A percentile compares a stretch with the other conserved stretches of the same genome.
phyloP scores from a whole-genome alignment of 2,113 vertebrate genomes.

The Heterotilapia buettikoferi region DNA sequence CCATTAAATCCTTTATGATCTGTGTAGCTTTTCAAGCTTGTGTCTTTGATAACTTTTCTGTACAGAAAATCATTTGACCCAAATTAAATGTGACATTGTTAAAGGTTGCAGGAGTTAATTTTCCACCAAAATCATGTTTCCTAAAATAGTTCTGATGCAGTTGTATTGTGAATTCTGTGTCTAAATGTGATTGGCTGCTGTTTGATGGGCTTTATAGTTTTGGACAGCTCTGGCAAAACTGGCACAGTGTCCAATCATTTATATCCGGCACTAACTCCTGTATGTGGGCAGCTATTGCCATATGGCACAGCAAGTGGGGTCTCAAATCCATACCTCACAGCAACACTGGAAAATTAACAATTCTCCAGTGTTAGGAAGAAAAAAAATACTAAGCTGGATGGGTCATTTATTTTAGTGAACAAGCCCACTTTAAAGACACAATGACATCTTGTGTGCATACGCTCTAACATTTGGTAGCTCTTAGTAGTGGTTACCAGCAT shows the following conservation, averaged over 20 bases:
- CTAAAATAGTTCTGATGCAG: slow-evolving; percentile 36
- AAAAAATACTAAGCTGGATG: background rate
- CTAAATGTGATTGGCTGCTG: slow-evolving; percentile 10
- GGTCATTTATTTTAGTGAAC: background rate
- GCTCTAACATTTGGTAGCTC: slow-evolving; percentile 52
- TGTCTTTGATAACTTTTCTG: background rate
- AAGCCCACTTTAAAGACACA: background rate
- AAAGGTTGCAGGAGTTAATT: slow-evolving; percentile 42
- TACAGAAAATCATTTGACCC: slow-evolving; percentile 11
- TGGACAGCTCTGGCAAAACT: background rate
- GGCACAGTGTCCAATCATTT: slow-evolving; percentile 3
- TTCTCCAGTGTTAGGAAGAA: background rate
- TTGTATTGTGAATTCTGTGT: slow-evolving; percentile 1
- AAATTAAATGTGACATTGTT: slow-evolving; percentile 40
- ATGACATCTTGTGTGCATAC: background rate
- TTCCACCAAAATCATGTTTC: slow-evolving; percentile 25
- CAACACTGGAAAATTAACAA: background rate
- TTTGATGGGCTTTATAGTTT: slow-evolving; percentile 12
- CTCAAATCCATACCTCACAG: background rate
- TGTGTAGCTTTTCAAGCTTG: background rate
- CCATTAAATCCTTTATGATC: background rate
- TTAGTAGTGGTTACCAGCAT: slow-evolving; percentile 47
- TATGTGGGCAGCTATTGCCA: background rate
- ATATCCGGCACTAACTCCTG: slow-evolving; percentile 1
- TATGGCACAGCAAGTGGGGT: background rate